phyloP scores from a whole-genome alignment of 1,140 invertebrate species.

The Drosophila murphyi region DNA sequence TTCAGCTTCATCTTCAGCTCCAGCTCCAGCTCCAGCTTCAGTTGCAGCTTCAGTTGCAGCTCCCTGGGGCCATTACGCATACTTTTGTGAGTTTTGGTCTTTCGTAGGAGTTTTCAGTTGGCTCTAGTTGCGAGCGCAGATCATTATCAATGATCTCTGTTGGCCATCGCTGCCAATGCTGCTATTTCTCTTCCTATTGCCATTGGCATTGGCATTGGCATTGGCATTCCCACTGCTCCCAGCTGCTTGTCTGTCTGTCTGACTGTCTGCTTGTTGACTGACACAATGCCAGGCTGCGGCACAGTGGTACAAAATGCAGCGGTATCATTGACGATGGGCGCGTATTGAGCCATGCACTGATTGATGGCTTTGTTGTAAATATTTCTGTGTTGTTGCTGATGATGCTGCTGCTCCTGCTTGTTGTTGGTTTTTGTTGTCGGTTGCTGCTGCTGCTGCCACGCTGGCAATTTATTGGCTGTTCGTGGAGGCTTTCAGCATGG shows the following conservation, averaged over 20 bases:
- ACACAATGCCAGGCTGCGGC: conserved; percentile 58
- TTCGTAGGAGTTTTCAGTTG: conserved; percentile 35
- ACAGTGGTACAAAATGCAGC: conserved; percentile 45
- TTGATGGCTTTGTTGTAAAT: conserved; percentile 79
- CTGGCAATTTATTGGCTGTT: conserved; percentile 69
- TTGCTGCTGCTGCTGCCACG: conserved; percentile 52
- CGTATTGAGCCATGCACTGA: conserved; percentile 62
- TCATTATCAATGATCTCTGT: conserved; percentile 80
- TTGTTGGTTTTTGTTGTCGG: conserved; percentile 9
- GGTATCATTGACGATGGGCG: conserved; percentile 69
- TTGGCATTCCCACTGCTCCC: conserved; percentile 50
- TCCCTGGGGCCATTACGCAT: conserved; percentile 83
- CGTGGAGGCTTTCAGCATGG: conserved; percentile 37
- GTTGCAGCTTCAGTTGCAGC: conserved; percentile 19
- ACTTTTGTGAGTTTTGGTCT: conserved; percentile 70
- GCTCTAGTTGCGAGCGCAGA: conserved; percentile 63
- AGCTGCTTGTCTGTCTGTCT: conserved; percentile 6
- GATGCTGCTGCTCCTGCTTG: conserved; percentile 8
- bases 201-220: conserved; percentile 38
- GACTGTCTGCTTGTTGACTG: conserved; percentile 37
- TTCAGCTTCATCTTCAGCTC: not conserved
- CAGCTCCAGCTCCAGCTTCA: conserved; percentile 25
- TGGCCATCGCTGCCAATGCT: conserved; percentile 7
- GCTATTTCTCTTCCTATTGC: conserved; percentile 2
- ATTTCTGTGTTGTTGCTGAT: conserved; percentile 36